Base-by-base conservation (phyloP, 2,113 vertebrate genomes). In the Chaenogobius annularis region DNA sequence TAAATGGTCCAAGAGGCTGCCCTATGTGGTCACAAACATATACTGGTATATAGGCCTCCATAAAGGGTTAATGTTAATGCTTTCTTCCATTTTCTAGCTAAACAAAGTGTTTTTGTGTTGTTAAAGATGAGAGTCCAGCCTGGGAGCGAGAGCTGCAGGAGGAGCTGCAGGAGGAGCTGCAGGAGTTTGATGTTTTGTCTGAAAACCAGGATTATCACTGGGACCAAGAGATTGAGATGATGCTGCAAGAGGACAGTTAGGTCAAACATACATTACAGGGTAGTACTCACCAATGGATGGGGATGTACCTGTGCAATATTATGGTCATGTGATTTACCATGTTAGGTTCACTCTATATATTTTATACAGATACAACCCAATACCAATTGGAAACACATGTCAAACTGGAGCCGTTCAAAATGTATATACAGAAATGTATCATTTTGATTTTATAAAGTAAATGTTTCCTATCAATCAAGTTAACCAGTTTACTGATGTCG, bases 201-300 rank as follows among this genome's bases (percentile, higher is more conserved):
- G 95, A 95, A 74, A 95, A 94, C 70, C 88, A 88, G 3, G 93
- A 96, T 74, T 94, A 96, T 63, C 94, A 93, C 87, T 98, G 96
- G 96, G 96, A 97, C 86, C 94, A 93, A 72, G 95, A 96, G 93
- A 98, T 98, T 50, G 96, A 98, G 82, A 93, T 96, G 83, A 95
- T 98, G 95, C 88, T 98, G 11, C 95, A 95, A 82, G 95, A 92
- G 63, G 94, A 95, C 66, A 94, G 91, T 78, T 95, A 93, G 26
- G 14, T 17, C 20, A 12, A 2, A 35, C 8, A 9, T 11, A 68
- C 22, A 12, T 37, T 54, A 44, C 10, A 23, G 12, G 22, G 12
- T 23, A 22, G 10, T 26, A 23, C 3, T 56, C 22, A 23, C 11
- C 55, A 56, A 23, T 13, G 10, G 55, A 23, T 12, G 7, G 55